Base-by-base conservation (phyloP, 2,113 vertebrate species). In the Pao palembangensis region DNA sequence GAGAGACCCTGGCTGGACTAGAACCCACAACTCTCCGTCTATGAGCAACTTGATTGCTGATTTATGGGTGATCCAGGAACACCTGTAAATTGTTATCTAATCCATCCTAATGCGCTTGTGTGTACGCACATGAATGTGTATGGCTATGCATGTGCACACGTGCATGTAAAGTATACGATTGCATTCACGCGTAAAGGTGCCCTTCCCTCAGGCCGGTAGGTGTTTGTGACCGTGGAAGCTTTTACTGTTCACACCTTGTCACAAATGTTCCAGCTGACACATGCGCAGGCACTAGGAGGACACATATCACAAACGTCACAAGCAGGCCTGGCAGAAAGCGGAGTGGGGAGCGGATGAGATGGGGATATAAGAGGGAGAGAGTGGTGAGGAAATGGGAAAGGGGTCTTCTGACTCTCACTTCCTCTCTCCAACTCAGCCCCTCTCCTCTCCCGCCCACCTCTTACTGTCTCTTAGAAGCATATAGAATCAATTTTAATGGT, bases 161-260 rank as follows among this genome's bases (percentile, higher is more conserved):
- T 54, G 60, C 69, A 53, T 65, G 23, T 52, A 28, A 31, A 53
- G 17, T 53, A 53, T 53, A 6, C 23, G 50, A 20, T 6, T 11
- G 12, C n/a, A 18, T 19, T 1, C 13, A n/a, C 25, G 15, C 18
- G 66, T 65, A 66, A 87, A 84, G 68, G 79, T 88, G 84, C 68
- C 85, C 76, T 86, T 85, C 76, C 67, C 70, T 60, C 10, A 76
- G 64, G 72, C 57, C 57, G 48, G 18, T 62, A 23, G 53, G 66
- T 65, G 56, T 71, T 67, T 73, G 69, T 71, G 80, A 76, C 73
- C 55, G 41, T 64, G 69, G 70, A 82, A 68, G 79, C 80, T 82
- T 84, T 87, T 81, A 81, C 75, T 82, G 82, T 85, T 85, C 78
- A 81, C 84, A 86, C 82, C 82, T 84, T 84, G 85, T 88, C 84